phyloP scores from a whole-genome alignment of 1,140 invertebrate species.

The Catajapyx aquilonaris region DNA sequence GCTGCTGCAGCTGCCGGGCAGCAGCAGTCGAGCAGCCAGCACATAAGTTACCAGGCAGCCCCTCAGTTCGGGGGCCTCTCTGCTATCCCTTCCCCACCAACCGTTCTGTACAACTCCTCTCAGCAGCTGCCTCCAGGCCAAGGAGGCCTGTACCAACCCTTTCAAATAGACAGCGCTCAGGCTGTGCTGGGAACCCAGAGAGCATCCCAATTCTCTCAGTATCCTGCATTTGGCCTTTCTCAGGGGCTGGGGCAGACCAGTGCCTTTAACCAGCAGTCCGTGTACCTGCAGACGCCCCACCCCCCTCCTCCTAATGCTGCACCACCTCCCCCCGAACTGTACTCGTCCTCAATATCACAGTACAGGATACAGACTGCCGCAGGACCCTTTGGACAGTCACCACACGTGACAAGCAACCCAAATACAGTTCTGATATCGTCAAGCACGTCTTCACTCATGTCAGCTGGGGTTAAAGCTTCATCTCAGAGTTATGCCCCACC shows the following conservation, averaged over 20 bases:
- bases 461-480: conserved; percentile 67
- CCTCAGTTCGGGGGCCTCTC: conserved; percentile 50
- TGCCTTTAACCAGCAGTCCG: conserved; percentile 41
- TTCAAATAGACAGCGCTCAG: conserved; percentile 33
- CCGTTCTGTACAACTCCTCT: conserved; percentile 51
- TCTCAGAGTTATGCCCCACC: too few relatives aligned
- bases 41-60: conserved; percentile 31
- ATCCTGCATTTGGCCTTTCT: conserved; percentile 31
- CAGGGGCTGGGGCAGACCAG: conserved; percentile 18
- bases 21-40: conserved; percentile 14
- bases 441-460: conserved; percentile 70
- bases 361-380: conserved; percentile 39
- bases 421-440: conserved; percentile 75
- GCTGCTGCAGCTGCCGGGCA: conserved; percentile 10
- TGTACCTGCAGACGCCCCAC: conserved; percentile 36
- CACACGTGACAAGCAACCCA: conserved; percentile 57
- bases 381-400: conserved; percentile 46
- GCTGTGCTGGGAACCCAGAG: conserved; percentile 23
- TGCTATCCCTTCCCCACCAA: conserved; percentile 59
- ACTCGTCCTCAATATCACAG: conserved; percentile 50
- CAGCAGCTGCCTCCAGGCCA: conserved; percentile 45
- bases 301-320: conserved; percentile 27
- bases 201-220: conserved; percentile 41
- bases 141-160: conserved; percentile 50
- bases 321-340: conserved; percentile 48